Conservation (phyloP, 1,140 invertebrate species). For the Gonioctena quinquepunctata region DNA sequence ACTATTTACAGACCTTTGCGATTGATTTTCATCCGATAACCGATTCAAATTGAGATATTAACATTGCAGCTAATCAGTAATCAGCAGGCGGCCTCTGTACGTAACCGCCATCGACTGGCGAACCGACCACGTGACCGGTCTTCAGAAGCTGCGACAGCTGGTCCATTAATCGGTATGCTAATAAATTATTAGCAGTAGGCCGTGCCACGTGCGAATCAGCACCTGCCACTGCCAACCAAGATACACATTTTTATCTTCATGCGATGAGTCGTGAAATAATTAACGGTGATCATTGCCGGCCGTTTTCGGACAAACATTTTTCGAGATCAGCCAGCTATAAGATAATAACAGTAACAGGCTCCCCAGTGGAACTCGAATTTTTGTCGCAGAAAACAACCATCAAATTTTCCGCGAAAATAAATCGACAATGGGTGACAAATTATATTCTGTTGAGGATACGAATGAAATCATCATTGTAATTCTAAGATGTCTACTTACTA, state of each 20-base stretch:
- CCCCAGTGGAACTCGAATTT: too few species aligned
- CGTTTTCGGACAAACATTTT: too few species aligned
- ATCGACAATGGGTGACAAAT: too few species aligned
- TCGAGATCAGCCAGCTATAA: too few species aligned
- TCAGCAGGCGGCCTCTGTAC: not conserved
- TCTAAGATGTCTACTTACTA: too few species aligned
- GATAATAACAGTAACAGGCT: too few species aligned
- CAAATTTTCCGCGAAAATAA: too few species aligned
- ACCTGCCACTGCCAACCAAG: not conserved
- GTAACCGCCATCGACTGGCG: too few species aligned
- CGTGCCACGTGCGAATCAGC: not conserved
- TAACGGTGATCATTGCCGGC: not conserved
- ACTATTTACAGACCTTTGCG: too few species aligned
- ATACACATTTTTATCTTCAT: not conserved
- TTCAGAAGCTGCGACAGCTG: not conserved
- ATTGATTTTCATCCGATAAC: not conserved
- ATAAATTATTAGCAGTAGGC: not conserved
- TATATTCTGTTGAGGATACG: too few species aligned
- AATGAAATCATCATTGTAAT: too few species aligned
- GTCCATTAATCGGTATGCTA: not conserved
- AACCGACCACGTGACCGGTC: not conserved
- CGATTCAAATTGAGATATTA: not conserved
- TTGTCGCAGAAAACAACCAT: too few species aligned
- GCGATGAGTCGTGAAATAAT: not conserved
- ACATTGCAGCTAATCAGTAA: not conserved